Evolutionary conservation across 23 tunicate species (phyloP), one percentile per base, ranked within the genome.

Genomic region (Styela clava): DNA sequence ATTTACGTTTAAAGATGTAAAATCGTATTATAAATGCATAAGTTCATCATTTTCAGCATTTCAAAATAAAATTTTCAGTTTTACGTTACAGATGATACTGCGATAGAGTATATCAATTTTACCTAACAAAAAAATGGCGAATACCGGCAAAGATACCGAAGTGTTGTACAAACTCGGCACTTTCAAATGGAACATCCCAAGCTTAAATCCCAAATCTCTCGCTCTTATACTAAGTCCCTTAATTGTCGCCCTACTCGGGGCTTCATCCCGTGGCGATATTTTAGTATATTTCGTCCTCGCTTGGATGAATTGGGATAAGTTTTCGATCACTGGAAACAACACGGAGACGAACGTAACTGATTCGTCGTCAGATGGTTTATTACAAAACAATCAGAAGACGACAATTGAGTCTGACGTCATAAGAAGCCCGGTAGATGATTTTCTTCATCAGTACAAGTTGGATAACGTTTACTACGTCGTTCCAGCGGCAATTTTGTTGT

Each of bases 221-320:
- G 74, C 79, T 21, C 28, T 84, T 2, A 16, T 84, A 12, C 30
- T 56, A n/a, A 73, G 81, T 32, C 83, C 95, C 1, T 28, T 85
- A 25, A 24, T 74, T 69, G 79, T 90, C 37, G 84, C 84, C 16
- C 24, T 85, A 30, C 56, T 90, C 24, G 96, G 88, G 3, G 64
- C 96, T 16, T 70, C 96, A 3, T 85, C 96, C 0, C 64, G 89
- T 2, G 96, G 96, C 5, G 96, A 90, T 31, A 52, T 77, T 20
- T 56, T 90, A 18, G 83, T 90, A 20, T 90, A 81, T 73, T 37
- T 56, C 35, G 95, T 74, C 67, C 79, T 89, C 79, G 74, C 83
- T 0, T 84, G 86, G 95, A 63, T 33, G 35, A 84, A 83, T 61
- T 89, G 95, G 94, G 74, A 88, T 51, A 20, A 74, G 12, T 86